These are phyloP conservation scores for Sisor rabdophorus DNA, from an alignment of 2,113 vertebrate genomes.

Conservation along the genomic window DNA sequence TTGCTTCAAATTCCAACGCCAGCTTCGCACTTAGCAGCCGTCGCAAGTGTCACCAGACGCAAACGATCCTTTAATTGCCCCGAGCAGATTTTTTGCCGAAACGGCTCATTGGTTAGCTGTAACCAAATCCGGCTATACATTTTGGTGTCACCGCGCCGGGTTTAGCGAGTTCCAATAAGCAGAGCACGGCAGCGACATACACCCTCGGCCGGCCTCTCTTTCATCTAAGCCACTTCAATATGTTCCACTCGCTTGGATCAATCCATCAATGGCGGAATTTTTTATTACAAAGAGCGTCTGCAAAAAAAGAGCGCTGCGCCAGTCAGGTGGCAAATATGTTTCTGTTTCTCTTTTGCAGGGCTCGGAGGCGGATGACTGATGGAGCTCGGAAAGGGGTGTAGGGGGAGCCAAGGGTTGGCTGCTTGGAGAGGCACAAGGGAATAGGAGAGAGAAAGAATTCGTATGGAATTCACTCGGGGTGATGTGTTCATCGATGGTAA, in stretches of 20 bases:
- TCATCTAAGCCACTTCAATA: constrained; percentile 17
- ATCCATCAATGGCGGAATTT: constrained; percentile 45
- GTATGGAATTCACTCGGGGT: constrained; percentile 30
- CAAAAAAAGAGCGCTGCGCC: constrained; percentile 55
- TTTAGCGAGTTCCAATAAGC: neutral
- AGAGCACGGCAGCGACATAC: neutral
- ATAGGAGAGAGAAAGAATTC: constrained; percentile 11
- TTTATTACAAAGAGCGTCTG: constrained; percentile 56
- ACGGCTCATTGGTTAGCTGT: constrained; percentile 12
- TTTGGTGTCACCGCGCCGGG: neutral
- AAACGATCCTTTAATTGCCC: constrained; percentile 17
- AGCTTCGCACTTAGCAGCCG: neutral
- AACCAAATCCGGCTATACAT: neutral
- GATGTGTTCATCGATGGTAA: constrained; percentile 55
- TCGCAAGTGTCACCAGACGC: neutral
- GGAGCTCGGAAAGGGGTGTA: constrained; percentile 13
- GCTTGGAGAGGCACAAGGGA: constrained; percentile 36
- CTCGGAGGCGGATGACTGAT: constrained; percentile 54
- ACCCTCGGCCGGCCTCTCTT: constrained; percentile 6
- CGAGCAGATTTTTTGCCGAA: constrained; percentile 9
- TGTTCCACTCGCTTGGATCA: constrained; percentile 11
- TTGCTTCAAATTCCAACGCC: neutral
- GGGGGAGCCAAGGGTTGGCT: constrained; percentile 35
- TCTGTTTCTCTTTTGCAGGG: constrained; percentile 39
- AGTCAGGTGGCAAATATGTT: constrained; percentile 58